These are phyloP conservation scores for Phocides pigmalion DNA, from an alignment of 1,140 invertebrate genomes.

Conservation along the genomic window DNA sequence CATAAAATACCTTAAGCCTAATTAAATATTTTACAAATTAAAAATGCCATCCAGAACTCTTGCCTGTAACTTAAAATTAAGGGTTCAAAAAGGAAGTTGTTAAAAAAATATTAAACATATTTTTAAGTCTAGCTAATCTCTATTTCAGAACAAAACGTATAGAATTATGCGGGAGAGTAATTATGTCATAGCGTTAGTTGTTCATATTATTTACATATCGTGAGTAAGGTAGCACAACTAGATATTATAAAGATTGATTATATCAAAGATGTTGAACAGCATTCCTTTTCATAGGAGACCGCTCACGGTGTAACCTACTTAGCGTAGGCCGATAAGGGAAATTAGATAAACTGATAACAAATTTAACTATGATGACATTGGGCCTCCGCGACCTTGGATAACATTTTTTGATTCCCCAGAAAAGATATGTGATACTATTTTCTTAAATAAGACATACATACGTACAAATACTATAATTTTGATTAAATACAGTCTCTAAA, in stretches of 20 bases:
- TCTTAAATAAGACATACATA: too few relatives aligned
- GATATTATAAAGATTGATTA: neutral
- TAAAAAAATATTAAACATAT: too few relatives aligned
- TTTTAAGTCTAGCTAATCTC: too few relatives aligned
- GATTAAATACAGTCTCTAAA: too few relatives aligned
- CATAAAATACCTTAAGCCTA: too few relatives aligned
- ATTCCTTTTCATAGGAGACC: constrained; percentile 42
- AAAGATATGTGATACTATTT: neutral
- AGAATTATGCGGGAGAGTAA: neutral
- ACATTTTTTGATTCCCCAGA: constrained; percentile 5
- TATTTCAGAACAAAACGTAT: too few relatives aligned
- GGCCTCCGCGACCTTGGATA: constrained; percentile 50
- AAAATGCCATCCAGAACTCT: too few relatives aligned
- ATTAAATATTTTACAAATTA: too few relatives aligned
- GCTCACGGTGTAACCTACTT: constrained; percentile 56
- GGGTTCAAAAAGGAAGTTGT: too few relatives aligned
- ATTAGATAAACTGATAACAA: constrained; percentile 66
- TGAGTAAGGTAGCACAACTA: neutral
- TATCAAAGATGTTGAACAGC: neutral
- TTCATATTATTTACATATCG: neutral
- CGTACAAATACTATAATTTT: neutral
- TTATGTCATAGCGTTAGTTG: neutral
- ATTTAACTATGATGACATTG: constrained; percentile 67
- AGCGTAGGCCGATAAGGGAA: constrained; percentile 57
- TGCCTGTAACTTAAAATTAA: too few relatives aligned